Percentiles rank a stretch among this genome's conserved stretches.
Conservation (phyloP, 1,140 invertebrate genomes). For the Neuroterus valhalla region DNA sequence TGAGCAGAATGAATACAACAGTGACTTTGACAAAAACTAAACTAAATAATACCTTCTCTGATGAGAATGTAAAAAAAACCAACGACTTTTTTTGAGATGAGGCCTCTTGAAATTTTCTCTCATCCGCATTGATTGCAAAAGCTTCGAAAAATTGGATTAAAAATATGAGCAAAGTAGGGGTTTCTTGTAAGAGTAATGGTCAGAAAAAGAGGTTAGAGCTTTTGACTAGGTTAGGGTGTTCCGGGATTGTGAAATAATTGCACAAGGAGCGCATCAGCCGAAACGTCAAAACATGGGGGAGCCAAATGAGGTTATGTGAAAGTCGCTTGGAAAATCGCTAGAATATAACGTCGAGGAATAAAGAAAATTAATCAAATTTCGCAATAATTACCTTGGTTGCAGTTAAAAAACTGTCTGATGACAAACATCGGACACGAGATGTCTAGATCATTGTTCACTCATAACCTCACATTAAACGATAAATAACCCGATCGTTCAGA, state of each 20-base stretch:
- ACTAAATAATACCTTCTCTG: neutral
- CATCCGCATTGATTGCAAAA: neutral
- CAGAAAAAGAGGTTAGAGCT: constrained; percentile 14
- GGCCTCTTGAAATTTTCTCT: constrained; percentile 10
- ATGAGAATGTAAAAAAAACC: no score
- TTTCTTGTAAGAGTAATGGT: neutral
- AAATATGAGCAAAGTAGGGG: neutral
- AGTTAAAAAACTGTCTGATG: neutral
- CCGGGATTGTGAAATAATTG: neutral
- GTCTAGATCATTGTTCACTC: constrained; percentile 48
- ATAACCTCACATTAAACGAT: constrained; percentile 61
- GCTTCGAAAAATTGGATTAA: neutral
- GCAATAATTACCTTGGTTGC: constrained; percentile 18
- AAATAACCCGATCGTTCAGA: constrained; percentile 46
- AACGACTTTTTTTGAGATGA: constrained; percentile 4
- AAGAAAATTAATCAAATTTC: neutral
- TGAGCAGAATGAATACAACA: neutral
- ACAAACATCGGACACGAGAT: constrained; percentile 52
- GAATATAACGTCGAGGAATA: neutral
- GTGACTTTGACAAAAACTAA: neutral
- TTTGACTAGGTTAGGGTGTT: neutral
- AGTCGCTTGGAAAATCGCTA: neutral
- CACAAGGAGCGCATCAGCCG: constrained; percentile 22
- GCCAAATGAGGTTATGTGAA: constrained; percentile 22
- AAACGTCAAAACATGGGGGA: constrained; percentile 19